These are phyloP conservation scores for Pangasius djambal DNA, from an alignment of 2,797 vertebrate genomes.

Conservation along the genomic window DNA sequence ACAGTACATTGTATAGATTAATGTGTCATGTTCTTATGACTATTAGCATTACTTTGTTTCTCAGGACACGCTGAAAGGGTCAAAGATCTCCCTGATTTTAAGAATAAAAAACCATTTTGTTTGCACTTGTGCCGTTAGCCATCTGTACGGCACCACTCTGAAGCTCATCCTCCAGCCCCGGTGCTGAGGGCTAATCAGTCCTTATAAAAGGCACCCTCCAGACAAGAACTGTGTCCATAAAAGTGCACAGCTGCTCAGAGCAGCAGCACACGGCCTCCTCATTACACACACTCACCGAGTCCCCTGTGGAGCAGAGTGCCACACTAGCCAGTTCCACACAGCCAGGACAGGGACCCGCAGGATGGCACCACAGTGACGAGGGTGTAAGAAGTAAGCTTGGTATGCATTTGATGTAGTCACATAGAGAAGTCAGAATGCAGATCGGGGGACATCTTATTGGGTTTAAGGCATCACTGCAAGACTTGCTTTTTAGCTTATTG, in stretches of 20 bases:
- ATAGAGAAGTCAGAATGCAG: too few relatives aligned
- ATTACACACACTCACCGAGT: constrained; percentile 42
- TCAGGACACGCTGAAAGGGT: not conserved
- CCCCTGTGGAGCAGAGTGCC: constrained; percentile 29
- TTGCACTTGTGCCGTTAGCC: not conserved
- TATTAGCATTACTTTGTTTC: not conserved
- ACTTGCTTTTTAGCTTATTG: not conserved
- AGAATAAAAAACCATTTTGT: not conserved
- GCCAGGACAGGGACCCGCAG: constrained; percentile 9
- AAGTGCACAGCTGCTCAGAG: constrained; percentile 28
- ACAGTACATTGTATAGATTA: too few relatives aligned
- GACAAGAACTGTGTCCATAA: constrained; percentile 31
- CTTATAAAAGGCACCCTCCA: constrained; percentile 34
- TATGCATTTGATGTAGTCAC: not conserved
- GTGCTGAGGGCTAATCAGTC: not conserved
- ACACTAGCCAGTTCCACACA: constrained; percentile 17
- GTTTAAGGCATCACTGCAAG: not conserved
- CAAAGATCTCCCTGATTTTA: not conserved
- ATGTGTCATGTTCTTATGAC: not conserved
- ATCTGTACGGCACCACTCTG: not conserved
- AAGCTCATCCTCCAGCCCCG: constrained; percentile 6
- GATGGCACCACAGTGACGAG: constrained; percentile 6
- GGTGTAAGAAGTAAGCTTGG: constrained; percentile 24
- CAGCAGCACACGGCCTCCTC: constrained; percentile 36
- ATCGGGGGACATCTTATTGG: not conserved